Conservation (phyloP, 2,888 invertebrate genomes). For the Lepidocyrtinus sp. region DNA sequence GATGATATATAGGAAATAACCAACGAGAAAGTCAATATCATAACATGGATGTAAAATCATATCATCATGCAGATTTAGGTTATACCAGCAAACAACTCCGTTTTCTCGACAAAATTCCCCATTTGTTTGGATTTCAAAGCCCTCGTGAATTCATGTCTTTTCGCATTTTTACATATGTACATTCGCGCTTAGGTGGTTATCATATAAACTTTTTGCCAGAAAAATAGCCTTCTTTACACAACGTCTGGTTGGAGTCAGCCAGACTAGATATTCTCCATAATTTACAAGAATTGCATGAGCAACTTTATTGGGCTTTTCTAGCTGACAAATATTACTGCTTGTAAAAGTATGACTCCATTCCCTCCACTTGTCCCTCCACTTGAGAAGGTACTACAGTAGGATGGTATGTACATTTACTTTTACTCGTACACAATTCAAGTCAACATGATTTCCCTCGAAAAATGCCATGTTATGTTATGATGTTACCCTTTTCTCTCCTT, state of each 20-base stretch:
- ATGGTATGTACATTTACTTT: too few relatives aligned
- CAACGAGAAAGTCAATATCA: neutral
- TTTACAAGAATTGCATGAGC: conserved; percentile 49
- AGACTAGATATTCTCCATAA: conserved; percentile 52
- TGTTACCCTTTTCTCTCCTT: conserved; percentile 3
- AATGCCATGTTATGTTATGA: conserved; percentile 26
- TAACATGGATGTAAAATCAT: neutral
- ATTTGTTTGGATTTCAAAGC: neutral
- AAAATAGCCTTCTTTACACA: neutral
- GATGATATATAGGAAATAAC: neutral
- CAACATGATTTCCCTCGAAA: conserved; percentile 5
- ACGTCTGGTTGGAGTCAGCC: conserved; percentile 49
- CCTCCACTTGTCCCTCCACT: conserved; percentile 24
- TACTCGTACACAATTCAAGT: neutral
- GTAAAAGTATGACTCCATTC: conserved; percentile 36
- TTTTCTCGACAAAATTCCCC: neutral
- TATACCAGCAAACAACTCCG: neutral
- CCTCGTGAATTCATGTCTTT: neutral
- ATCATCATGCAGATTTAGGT: neutral
- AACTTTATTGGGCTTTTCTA: conserved; percentile 53
- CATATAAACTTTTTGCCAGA: neutral
- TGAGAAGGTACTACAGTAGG: neutral
- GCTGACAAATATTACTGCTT: conserved; percentile 53
- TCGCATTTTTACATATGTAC: too few relatives aligned
- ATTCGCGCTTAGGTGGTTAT: too few relatives aligned